phyloP scores from a whole-genome alignment of 2,113 vertebrate genomes.

The Otolemur garnettii region DNA sequence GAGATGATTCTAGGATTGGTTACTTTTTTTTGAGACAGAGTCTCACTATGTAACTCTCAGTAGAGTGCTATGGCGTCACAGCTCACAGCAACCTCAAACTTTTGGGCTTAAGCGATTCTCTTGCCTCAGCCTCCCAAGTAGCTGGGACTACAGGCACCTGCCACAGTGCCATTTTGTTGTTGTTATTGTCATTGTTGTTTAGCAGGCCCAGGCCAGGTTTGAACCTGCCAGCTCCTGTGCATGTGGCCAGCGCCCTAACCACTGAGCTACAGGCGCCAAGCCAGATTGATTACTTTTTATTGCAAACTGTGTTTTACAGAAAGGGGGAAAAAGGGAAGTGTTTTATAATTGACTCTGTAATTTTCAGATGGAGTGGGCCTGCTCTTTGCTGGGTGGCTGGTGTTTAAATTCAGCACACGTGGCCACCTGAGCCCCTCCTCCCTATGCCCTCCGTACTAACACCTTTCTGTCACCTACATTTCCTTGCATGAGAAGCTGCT shows the following conservation, averaged over 20 bases:
- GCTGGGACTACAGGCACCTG: no score
- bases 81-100: no score
- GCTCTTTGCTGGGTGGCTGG: background rate
- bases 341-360: background rate
- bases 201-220: no score
- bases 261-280: no score
- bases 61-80: no score
- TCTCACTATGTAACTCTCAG: no score
- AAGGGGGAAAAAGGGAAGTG: background rate
- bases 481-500: conserved; percentile 52
- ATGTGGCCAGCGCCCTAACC: no score
- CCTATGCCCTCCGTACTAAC: background rate
- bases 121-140: no score
- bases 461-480: background rate
- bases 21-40: background rate
- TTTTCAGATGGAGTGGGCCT: background rate
- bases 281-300: background rate
- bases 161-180: no score
- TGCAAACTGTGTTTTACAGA: background rate
- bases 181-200: no score
- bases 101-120: no score
- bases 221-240: no score
- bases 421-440: conserved; percentile 20
- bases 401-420: background rate
- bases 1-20: background rate